These are phyloP conservation scores for Nyleta sp. DNA, from an alignment of 2,888 invertebrate species.

Conservation along the genomic window DNA sequence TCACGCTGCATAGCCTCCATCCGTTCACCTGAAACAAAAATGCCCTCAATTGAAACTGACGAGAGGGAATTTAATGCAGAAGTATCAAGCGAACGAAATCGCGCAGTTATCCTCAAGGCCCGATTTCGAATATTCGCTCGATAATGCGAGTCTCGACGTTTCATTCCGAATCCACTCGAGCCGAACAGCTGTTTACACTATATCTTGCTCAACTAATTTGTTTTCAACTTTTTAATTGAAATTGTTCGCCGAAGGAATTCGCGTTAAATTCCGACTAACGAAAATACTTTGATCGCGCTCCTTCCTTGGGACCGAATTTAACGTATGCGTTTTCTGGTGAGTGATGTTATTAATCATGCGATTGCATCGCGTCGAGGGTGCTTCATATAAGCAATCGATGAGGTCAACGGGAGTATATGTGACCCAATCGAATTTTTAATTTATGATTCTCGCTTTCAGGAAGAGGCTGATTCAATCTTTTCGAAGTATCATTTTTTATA, in stretches of 20 bases:
- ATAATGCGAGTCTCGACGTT: too few relatives aligned
- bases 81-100: constrained; percentile 1
- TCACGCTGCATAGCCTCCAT: constrained; percentile 53
- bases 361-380: too few relatives aligned
- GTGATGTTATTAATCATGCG: too few relatives aligned
- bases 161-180: neutral
- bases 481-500: too few relatives aligned
- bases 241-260: constrained; percentile 24
- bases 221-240: constrained; percentile 35
- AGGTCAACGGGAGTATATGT: too few relatives aligned
- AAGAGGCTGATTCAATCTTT: too few relatives aligned
- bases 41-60: constrained; percentile 14
- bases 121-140: too few relatives aligned
- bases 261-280: constrained; percentile 14
- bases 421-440: too few relatives aligned
- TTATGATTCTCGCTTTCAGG: too few relatives aligned
- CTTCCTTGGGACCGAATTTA: too few relatives aligned
- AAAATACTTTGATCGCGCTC: constrained; percentile 4
- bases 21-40: constrained; percentile 47
- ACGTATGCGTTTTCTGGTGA: constrained; percentile 7
- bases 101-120: too few relatives aligned
- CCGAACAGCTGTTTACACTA: constrained; percentile 4
- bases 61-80: constrained; percentile 7
- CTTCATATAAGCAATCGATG: too few relatives aligned
- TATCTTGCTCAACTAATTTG: constrained; percentile 3